Base-by-base conservation (phyloP, 2,113 vertebrate species). In the Pterocles burchelli region DNA sequence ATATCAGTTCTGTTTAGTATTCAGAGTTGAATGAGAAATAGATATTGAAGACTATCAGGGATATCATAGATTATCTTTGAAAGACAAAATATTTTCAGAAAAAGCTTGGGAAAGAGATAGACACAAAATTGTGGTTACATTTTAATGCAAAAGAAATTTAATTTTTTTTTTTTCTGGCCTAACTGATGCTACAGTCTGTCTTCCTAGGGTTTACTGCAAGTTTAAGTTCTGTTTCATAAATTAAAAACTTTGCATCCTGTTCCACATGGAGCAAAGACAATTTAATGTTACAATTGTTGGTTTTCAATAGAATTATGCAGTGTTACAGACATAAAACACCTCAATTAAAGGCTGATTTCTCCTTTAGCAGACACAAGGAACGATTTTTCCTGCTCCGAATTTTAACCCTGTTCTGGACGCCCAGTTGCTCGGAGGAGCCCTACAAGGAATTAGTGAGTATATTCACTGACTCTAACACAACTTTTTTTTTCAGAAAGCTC, bases 401-500 rank as follows among this genome's bases (percentile, higher is more conserved):
- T 98, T 98, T 95, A 97, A 98, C 65, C 98, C 98, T 16, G 3
- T 97, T 61, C 94, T 95, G 89, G 98, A 98, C 89, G 98, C 98
- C 21, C 98, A 98, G 72, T 36, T 97, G 79, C 78, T 98, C 33
- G 97, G 94, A 16, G 97, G 96, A 63, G 98, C 97, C 4, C 95
- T 98, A 57, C 98, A 98, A 79, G 98, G 98, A 93, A 98, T 98
- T 19, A 95, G 98, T 98, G 29, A 91, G 95, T 97, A 96, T 81
- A 45, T 45, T 68, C 13, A 55, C 17, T 28, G 17, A 81, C 49
- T 86, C 13, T 16, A 87, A 71, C 6, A 33, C 3, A 4, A 36
- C 25, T 49, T 24, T 41, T 57, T 51, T 43, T 51, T 68, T 9
- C 57, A 90, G 48, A 74, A 93, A 63, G 19, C 4, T n/a, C 6